Conservation (phyloP, 2,888 invertebrate species). For the Embidobia sp. region DNA sequence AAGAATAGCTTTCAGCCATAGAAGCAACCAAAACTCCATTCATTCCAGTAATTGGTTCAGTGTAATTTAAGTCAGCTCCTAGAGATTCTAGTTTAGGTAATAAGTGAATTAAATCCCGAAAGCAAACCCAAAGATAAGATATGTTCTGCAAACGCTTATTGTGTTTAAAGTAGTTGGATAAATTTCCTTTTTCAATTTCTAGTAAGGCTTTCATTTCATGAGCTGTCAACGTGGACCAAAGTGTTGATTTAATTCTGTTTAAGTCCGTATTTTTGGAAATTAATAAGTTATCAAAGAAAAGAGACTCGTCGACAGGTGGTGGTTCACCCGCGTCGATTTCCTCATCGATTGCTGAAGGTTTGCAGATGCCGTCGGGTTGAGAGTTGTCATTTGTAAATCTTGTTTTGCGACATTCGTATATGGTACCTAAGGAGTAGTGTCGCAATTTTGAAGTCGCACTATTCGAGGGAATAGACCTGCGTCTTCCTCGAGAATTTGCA, state of each 20-base stretch:
- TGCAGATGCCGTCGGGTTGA: slow-evolving; percentile 30
- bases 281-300: slow-evolving; percentile 79
- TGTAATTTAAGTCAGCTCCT: slow-evolving; percentile 88
- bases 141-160: slow-evolving; percentile 82
- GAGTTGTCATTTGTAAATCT: slow-evolving; percentile 69
- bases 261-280: slow-evolving; percentile 69
- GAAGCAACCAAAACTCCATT: slow-evolving; percentile 89
- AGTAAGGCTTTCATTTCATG: slow-evolving; percentile 75
- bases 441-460: slow-evolving; percentile 62
- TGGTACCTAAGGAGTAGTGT: slow-evolving; percentile 72
- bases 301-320: slow-evolving; percentile 78
- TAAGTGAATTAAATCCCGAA: slow-evolving; percentile 87
- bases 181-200: slow-evolving; percentile 73
- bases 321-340: slow-evolving; percentile 79
- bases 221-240: slow-evolving; percentile 75
- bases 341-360: slow-evolving; percentile 59
- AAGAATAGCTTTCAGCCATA: slow-evolving; percentile 88
- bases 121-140: slow-evolving; percentile 90
- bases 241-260: slow-evolving; percentile 72
- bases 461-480: slow-evolving; percentile 17
- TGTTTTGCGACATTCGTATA: slow-evolving; percentile 69
- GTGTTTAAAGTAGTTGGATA: slow-evolving; percentile 58
- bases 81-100: slow-evolving; percentile 85
- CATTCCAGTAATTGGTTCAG: slow-evolving; percentile 88
- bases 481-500: slow-evolving; percentile 32